These are phyloP conservation scores for Eurystomus glaucurus DNA, from an alignment of 2,797 vertebrate species.

Conservation along the genomic window DNA sequence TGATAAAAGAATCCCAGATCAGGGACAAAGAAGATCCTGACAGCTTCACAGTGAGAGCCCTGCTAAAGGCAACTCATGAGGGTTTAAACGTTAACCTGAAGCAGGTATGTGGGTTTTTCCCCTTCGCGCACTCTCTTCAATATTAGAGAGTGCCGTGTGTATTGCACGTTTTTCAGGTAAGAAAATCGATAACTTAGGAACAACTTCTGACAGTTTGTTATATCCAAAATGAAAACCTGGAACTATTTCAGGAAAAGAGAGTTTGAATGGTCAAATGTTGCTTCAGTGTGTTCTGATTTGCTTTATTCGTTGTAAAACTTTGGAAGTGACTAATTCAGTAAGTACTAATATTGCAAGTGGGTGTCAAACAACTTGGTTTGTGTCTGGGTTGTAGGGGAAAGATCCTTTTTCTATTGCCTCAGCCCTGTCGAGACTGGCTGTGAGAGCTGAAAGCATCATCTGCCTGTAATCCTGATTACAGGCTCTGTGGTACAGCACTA, in stretches of 20 bases:
- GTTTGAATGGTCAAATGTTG: not conserved
- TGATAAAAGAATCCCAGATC: slow-evolving; percentile 94
- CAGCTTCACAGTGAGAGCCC: slow-evolving; percentile 96
- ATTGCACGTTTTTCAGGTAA: not conserved
- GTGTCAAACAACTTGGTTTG: not conserved
- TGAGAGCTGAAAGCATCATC: fast-evolving
- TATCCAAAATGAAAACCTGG: not conserved
- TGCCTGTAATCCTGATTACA: not conserved
- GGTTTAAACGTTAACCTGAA: slow-evolving; percentile 93
- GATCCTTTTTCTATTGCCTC: not conserved
- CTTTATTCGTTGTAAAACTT: not conserved
- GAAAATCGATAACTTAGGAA: not conserved
- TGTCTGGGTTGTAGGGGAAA: not conserved
- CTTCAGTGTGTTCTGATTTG: not conserved
- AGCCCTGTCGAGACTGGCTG: fast-evolving
- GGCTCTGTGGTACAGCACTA: not conserved
- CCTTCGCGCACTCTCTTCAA: not conserved
- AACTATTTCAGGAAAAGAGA: not conserved
- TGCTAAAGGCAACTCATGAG: slow-evolving; percentile 94
- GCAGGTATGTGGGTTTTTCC: slow-evolving; percentile 84
- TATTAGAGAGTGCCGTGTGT: not conserved
- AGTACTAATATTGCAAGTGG: not conserved
- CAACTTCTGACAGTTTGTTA: not conserved
- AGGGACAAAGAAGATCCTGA: slow-evolving; percentile 96
- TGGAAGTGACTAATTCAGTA: not conserved